These are phyloP conservation scores for Melanotaenia duboulayi DNA, from an alignment of 2,113 vertebrate genomes.

Conservation along the genomic window DNA sequence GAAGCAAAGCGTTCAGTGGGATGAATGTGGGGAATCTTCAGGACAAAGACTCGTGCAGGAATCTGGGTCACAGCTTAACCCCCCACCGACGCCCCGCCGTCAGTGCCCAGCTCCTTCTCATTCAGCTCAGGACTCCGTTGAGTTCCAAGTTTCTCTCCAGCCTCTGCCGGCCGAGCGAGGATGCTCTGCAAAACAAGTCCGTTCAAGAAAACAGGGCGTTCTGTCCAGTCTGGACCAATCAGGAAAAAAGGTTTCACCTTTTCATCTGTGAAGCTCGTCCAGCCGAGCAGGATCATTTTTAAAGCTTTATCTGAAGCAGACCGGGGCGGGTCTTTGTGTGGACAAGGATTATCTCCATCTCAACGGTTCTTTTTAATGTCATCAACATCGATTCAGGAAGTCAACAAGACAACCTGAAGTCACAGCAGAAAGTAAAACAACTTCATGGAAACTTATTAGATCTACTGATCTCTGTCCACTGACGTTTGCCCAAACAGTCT, in stretches of 20 bases:
- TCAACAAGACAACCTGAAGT: too few relatives aligned
- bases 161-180: constrained; percentile 36
- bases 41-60: constrained; percentile 62
- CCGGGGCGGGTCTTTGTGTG: background rate
- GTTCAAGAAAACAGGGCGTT: constrained; percentile 19
- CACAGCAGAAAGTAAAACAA: too few relatives aligned
- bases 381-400: too few relatives aligned
- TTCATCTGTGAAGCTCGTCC: background rate
- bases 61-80: constrained; percentile 75
- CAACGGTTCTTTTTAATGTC: too few relatives aligned
- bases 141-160: constrained; percentile 21
- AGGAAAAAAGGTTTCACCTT: constrained; percentile 51
- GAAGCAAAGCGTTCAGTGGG: background rate
- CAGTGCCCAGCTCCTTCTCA: constrained; percentile 52
- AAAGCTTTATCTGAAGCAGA: background rate
- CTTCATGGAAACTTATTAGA: too few relatives aligned
- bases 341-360: too few relatives aligned
- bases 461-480: too few relatives aligned
- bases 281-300: background rate
- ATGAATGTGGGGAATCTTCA: constrained; percentile 48
- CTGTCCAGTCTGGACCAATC: constrained; percentile 34
- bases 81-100: constrained; percentile 45
- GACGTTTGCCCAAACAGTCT: too few relatives aligned
- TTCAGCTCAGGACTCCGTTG: constrained; percentile 44
- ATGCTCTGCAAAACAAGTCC: constrained; percentile 31